A percentile compares a stretch with the other conserved stretches of the same genome.
Evolutionary conservation across 1,140 invertebrate genomes (phyloP).

Genomic region (Zaprionus vittiger): DNA sequence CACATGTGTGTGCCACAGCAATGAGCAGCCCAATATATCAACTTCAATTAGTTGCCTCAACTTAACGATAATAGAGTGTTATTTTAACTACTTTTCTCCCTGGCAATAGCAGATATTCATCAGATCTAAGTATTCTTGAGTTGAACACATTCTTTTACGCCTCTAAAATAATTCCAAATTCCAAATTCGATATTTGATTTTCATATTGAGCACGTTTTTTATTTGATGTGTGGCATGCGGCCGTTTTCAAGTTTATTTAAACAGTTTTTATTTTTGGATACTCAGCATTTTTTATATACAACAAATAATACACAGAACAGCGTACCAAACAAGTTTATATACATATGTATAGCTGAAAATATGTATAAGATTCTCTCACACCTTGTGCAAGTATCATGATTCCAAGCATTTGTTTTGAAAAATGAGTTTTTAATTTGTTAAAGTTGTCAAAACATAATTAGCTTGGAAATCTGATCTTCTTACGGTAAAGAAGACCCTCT

Average conservation of each 20-base stretch:
- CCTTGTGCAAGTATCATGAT: neutral
- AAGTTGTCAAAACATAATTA: neutral
- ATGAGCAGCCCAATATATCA: neutral
- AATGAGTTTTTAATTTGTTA: constrained; percentile 3
- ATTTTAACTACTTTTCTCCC: neutral
- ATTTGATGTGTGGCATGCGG: neutral
- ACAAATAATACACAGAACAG: neutral
- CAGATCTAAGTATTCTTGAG: neutral
- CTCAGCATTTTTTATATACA: neutral
- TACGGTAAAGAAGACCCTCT: no score
- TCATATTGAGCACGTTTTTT: neutral
- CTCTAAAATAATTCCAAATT: neutral
- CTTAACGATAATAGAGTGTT: neutral
- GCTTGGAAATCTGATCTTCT: neutral
- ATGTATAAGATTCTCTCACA: neutral
- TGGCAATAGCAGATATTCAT: neutral
- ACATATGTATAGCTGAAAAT: neutral
- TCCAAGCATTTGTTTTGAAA: neutral
- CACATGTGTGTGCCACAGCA: neutral
- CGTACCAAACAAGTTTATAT: neutral
- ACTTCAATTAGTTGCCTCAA: neutral
- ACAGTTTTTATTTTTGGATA: neutral
- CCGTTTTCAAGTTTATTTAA: neutral
- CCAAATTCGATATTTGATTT: neutral
- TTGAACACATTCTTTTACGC: neutral